Percentiles rank a stretch among this genome's conserved stretches.
phyloP scores from a whole-genome alignment of 92 coral and sea anemone genomes.

The Phenganax marumi region DNA sequence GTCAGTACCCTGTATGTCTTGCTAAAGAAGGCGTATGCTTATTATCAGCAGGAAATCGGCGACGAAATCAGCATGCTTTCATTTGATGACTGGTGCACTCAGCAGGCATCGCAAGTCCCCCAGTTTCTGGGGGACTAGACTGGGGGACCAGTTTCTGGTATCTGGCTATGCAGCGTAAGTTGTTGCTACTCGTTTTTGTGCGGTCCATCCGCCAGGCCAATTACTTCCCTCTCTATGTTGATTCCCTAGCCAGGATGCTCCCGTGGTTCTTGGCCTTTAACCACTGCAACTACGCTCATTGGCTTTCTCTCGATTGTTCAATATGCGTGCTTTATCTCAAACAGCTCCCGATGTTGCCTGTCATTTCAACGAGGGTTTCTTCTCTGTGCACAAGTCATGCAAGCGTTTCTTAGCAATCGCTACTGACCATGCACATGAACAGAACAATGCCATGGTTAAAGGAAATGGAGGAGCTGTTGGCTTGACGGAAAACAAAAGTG shows the following conservation, averaged over 20 bases:
- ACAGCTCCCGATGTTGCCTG: slow-evolving; percentile 47
- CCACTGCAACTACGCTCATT: slow-evolving; percentile 51
- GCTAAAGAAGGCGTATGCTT: too few relatives aligned
- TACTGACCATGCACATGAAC: slow-evolving; percentile 62
- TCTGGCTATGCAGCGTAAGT: slow-evolving; percentile 39
- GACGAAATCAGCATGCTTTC: slow-evolving; percentile 25
- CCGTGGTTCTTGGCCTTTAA: slow-evolving; percentile 55
- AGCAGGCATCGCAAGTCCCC: slow-evolving; percentile 33
- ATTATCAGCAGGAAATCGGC: slow-evolving; percentile 29
- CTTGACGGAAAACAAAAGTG: slow-evolving; percentile 48
- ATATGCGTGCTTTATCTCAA: slow-evolving; percentile 49
- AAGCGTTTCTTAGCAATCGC: slow-evolving; percentile 54
- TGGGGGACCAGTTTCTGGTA: slow-evolving; percentile 73
- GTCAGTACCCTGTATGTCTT: too few relatives aligned
- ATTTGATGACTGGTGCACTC: too few relatives aligned
- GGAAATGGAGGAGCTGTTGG: slow-evolving; percentile 63
- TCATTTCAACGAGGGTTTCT: slow-evolving; percentile 44
- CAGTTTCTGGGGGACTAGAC: too few relatives aligned
- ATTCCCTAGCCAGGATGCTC: slow-evolving; percentile 35
- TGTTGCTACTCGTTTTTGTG: too few relatives aligned
- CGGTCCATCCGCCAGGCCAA: too few relatives aligned
- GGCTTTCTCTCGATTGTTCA: slow-evolving; percentile 51
- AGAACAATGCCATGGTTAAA: too few relatives aligned
- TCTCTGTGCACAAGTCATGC: slow-evolving; percentile 52
- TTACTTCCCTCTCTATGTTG: slow-evolving; percentile 15